Conservation (phyloP, 2,888 invertebrate species). For the Operophtera brumata region DNA sequence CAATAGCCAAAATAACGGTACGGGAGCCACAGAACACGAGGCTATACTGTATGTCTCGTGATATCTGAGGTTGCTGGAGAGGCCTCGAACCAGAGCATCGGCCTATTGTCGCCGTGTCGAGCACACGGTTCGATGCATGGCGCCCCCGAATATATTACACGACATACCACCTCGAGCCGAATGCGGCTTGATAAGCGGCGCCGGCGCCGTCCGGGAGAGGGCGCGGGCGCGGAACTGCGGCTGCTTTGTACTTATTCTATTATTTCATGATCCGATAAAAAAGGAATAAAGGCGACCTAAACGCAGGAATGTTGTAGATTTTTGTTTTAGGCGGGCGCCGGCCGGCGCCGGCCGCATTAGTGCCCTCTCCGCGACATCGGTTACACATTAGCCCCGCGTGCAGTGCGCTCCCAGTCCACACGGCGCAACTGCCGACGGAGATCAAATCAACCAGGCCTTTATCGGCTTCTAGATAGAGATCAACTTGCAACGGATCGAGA, state of each 20-base stretch:
- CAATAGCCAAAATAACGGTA: no score
- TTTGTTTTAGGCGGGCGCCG: constrained; percentile 76
- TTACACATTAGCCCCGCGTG: constrained; percentile 68
- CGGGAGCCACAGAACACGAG: no score
- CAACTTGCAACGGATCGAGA: constrained; percentile 9
- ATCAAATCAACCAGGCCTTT: constrained; percentile 9
- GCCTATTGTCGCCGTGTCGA: neutral
- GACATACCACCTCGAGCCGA: neutral
- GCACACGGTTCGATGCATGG: neutral
- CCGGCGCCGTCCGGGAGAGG: neutral
- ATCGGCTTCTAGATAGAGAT: neutral
- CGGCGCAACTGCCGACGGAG: neutral
- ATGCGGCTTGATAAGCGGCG: constrained; percentile 5
- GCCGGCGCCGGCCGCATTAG: constrained; percentile 78
- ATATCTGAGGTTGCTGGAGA: constrained; percentile 1
- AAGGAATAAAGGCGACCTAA: constrained; percentile 70
- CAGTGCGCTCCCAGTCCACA: neutral
- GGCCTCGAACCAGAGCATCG: neutral
- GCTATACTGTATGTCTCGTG: neutral
- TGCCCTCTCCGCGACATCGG: constrained; percentile 60
- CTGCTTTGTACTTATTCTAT: constrained; percentile 70
- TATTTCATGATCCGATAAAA: constrained; percentile 74
- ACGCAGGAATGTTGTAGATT: constrained; percentile 74
- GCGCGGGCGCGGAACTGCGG: constrained; percentile 40
- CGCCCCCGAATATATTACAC: neutral